These are phyloP conservation scores for Oscheius myriophilus DNA, from an alignment of 2,888 invertebrate species.

Conservation along the genomic window DNA sequence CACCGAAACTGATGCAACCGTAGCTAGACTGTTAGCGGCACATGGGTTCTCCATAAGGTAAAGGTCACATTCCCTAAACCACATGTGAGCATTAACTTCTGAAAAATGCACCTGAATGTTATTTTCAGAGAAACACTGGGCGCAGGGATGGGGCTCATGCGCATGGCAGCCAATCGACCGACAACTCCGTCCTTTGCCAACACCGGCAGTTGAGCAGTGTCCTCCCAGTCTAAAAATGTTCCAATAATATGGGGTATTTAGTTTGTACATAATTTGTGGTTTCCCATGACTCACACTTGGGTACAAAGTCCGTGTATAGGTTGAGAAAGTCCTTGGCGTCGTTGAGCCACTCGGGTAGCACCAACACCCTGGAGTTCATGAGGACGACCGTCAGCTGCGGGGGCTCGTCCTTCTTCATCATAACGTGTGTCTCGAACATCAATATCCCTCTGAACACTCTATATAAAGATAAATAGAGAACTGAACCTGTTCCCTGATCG, in stretches of 20 bases:
- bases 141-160: neutral
- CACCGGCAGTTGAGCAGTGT: conserved; percentile 3
- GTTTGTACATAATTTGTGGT: no score
- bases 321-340: conserved; percentile 63
- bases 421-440: conserved; percentile 65
- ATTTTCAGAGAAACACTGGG: conserved; percentile 46
- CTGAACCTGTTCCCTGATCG: neutral
- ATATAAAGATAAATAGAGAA: neutral
- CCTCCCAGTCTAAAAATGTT: conserved; percentile 26
- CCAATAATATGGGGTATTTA: neutral
- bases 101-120: conserved; percentile 34
- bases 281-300: conserved; percentile 47
- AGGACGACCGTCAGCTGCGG: conserved; percentile 65
- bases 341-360: conserved; percentile 66
- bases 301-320: conserved; percentile 56
- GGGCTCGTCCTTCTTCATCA: conserved; percentile 63
- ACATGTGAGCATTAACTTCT: neutral
- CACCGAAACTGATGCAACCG: conserved; percentile 76
- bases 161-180: conserved; percentile 3
- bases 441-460: conserved; percentile 77
- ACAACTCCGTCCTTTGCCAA: conserved; percentile 1
- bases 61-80: conserved; percentile 90
- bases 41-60: conserved; percentile 91
- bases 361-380: conserved; percentile 61
- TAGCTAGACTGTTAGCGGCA: conserved; percentile 88